Conservation (phyloP, 2,113 vertebrate species). For the Pygoscelis adeliae region DNA sequence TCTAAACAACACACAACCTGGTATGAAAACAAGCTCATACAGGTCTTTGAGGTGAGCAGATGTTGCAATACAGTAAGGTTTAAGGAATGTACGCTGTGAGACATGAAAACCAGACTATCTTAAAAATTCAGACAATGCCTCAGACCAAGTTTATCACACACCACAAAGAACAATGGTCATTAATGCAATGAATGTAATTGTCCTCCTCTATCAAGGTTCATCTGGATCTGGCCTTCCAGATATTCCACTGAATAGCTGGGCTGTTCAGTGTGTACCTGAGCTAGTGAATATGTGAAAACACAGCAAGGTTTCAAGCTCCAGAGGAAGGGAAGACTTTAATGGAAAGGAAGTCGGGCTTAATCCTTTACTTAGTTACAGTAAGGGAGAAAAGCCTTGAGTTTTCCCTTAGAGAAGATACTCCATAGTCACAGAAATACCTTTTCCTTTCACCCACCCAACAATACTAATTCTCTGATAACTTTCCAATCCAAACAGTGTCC, state of each 20-base stretch:
- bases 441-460: not conserved
- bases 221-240: not conserved
- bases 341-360: not conserved
- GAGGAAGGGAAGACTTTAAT: not conserved
- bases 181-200: not conserved
- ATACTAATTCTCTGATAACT: not conserved
- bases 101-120: not conserved
- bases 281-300: not conserved
- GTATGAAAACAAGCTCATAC: not conserved
- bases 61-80: not conserved
- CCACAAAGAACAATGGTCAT: not conserved
- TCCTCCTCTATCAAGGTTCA: not conserved
- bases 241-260: not conserved
- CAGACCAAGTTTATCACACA: not conserved
- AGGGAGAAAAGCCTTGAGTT: not conserved
- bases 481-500: not conserved
- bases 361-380: not conserved
- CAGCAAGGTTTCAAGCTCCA: not conserved
- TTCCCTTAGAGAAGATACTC: not conserved
- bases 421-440: not conserved
- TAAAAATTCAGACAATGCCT: not conserved
- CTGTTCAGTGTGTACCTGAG: not conserved
- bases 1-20: rapidly evolving
- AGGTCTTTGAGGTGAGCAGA: not conserved
- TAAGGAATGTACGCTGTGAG: not conserved